phyloP scores from a whole-genome alignment of 92 coral and sea anemone genomes.

The Porites divaricata region DNA sequence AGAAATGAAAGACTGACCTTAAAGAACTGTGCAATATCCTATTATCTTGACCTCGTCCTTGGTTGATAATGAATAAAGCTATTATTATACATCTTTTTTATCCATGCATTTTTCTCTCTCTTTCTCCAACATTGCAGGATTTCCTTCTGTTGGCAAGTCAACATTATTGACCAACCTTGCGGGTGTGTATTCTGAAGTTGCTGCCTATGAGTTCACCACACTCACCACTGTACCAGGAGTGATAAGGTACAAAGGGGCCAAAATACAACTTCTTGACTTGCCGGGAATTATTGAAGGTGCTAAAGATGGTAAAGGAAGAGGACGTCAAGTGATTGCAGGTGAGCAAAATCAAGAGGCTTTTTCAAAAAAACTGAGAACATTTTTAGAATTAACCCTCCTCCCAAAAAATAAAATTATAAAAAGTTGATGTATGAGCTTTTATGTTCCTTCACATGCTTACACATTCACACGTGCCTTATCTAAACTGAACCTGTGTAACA shows the following conservation, averaged over 20 bases:
- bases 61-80: too few relatives aligned
- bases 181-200: constrained; percentile 99
- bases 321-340: constrained; percentile 99
- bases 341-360: background rate
- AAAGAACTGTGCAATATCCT: too few relatives aligned
- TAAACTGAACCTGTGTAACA: too few relatives aligned
- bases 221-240: constrained; percentile 99
- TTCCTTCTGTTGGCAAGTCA: constrained; percentile 99
- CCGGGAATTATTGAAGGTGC: constrained; percentile 99
- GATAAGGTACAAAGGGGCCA: constrained; percentile 97
- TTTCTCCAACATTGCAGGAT: constrained; percentile 53
- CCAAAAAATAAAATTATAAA: too few relatives aligned
- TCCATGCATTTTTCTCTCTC: background rate
- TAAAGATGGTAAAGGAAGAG: constrained; percentile 99
- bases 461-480: too few relatives aligned
- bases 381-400: too few relatives aligned
- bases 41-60: too few relatives aligned
- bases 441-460: too few relatives aligned
- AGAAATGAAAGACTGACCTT: too few relatives aligned
- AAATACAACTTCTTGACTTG: constrained; percentile 90
- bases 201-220: constrained; percentile 98
- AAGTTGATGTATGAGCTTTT: too few relatives aligned
- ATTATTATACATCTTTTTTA: background rate
- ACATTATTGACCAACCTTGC: constrained; percentile 95
- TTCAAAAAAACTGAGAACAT: background rate